phyloP scores from a whole-genome alignment of 2,888 invertebrate species.

The Microplitis manilae region DNA sequence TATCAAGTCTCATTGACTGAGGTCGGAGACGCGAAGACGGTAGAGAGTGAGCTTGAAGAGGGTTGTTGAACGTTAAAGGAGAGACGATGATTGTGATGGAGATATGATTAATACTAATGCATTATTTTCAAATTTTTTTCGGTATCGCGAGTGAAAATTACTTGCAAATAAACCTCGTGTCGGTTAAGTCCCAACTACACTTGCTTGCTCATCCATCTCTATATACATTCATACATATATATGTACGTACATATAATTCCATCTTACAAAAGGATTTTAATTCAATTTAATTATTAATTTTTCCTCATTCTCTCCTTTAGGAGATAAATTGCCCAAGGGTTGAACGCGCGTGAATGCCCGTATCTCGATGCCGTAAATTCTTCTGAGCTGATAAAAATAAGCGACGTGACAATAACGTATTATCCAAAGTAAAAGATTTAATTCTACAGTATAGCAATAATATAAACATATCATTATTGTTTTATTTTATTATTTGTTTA shows the following conservation, averaged over 20 bases:
- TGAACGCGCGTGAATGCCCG: constrained; percentile 24
- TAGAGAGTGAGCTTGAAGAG: constrained; percentile 28
- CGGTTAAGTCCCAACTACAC: constrained; percentile 16
- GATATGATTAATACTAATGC: constrained; percentile 68
- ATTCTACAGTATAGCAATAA: not conserved
- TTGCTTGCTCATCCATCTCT: constrained; percentile 18
- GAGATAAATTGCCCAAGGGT: constrained; percentile 60
- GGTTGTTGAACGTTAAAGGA: constrained; percentile 40
- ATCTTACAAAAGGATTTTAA: constrained; percentile 48
- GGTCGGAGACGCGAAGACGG: not conserved
- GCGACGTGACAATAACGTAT: constrained; percentile 10
- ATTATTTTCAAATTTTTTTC: constrained; percentile 67
- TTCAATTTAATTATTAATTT: constrained; percentile 66
- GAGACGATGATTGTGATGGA: constrained; percentile 33
- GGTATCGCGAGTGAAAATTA: constrained; percentile 62
- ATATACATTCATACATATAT: constrained; percentile 32
- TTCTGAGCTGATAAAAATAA: constrained; percentile 7
- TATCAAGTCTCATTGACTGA: not conserved
- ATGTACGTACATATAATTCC: constrained; percentile 35
- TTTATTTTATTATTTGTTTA: constrained; percentile 23
- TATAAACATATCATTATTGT: not conserved
- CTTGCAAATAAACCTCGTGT: constrained; percentile 66
- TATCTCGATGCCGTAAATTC: constrained; percentile 9
- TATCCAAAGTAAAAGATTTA: not conserved
- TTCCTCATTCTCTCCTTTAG: constrained; percentile 49